Evolutionary conservation across 2,797 vertebrate genomes (phyloP).

Genomic region (Nannoperca australis): DNA sequence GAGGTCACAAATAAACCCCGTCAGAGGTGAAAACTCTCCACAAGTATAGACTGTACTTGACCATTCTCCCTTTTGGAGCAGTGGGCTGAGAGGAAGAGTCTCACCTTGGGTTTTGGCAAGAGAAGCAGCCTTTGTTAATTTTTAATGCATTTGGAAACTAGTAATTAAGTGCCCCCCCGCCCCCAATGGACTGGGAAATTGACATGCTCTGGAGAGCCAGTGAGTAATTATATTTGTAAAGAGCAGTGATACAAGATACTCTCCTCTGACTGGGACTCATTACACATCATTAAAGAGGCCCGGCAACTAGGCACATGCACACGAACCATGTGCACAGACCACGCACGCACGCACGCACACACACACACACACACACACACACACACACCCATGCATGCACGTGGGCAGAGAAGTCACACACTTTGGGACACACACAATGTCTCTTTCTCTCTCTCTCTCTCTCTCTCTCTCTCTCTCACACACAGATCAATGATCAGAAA

Average conservation of each 20-base stretch:
- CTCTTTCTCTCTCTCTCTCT: not conserved
- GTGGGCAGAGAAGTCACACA: slow-evolving; percentile 19
- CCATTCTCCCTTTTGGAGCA: slow-evolving; percentile 54
- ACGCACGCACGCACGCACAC: slow-evolving; percentile 15
- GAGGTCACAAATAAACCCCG: slow-evolving; percentile 72
- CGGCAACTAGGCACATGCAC: slow-evolving; percentile 63
- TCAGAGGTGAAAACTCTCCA: slow-evolving; percentile 61
- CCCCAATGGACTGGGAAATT: slow-evolving; percentile 82
- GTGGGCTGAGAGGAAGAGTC: slow-evolving; percentile 53
- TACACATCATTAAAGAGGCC: slow-evolving; percentile 86
- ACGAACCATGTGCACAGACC: slow-evolving; percentile 7
- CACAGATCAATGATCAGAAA: slow-evolving; percentile 70
- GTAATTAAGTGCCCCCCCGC: slow-evolving; percentile 80
- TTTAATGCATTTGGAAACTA: slow-evolving; percentile 86
- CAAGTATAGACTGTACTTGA: slow-evolving; percentile 55
- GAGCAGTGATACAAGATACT: slow-evolving; percentile 89
- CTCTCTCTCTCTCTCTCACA: not conserved
- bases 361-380: slow-evolving; percentile 15
- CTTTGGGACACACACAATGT: slow-evolving; percentile 35
- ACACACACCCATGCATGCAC: slow-evolving; percentile 10
- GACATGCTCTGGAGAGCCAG: slow-evolving; percentile 86
- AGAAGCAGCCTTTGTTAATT: slow-evolving; percentile 82
- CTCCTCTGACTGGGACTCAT: slow-evolving; percentile 87
- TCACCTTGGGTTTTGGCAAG: slow-evolving; percentile 84
- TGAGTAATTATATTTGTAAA: slow-evolving; percentile 91